phyloP scores from a whole-genome alignment of 2,113 vertebrate species.

The Mixornis gularis region DNA sequence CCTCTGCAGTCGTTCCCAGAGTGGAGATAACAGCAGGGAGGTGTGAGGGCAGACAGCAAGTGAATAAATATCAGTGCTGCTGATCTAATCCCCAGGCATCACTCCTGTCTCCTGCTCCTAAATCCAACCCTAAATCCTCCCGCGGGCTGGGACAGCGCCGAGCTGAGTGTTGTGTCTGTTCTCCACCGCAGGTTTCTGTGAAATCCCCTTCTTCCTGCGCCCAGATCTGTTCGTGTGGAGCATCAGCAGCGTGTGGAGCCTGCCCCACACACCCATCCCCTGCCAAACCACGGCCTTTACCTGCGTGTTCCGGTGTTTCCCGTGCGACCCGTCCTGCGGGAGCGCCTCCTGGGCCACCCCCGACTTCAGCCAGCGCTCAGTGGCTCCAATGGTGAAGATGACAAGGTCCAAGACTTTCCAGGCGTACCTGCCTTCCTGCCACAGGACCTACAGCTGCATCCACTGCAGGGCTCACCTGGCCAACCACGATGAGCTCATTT shows the following conservation, averaged over 20 bases:
- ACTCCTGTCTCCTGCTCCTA: not conserved
- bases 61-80: not conserved
- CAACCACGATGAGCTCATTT: conserved; percentile 98
- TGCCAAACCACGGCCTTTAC: conserved; percentile 97
- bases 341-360: conserved; percentile 94
- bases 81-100: not conserved
- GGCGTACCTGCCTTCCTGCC: conserved; percentile 95
- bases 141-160: fast-evolving
- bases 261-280: conserved; percentile 79
- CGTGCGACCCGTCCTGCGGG: conserved; percentile 96
- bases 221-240: conserved; percentile 50
- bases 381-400: conserved; percentile 97
- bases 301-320: conserved; percentile 98
- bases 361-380: conserved; percentile 74
- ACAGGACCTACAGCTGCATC: conserved; percentile 98
- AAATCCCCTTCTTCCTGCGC: not conserved
- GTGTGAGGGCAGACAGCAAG: not conserved
- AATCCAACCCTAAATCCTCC: fast-evolving
- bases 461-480: conserved; percentile 97
- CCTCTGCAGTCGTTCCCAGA: not conserved
- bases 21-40: not conserved
- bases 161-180: not conserved
- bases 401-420: conserved; percentile 99
- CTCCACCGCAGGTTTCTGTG: conserved; percentile 20
- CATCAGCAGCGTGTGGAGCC: conserved; percentile 83